Base-by-base conservation (phyloP, 2,113 vertebrate genomes). In the Gobiocypris rarus region DNA sequence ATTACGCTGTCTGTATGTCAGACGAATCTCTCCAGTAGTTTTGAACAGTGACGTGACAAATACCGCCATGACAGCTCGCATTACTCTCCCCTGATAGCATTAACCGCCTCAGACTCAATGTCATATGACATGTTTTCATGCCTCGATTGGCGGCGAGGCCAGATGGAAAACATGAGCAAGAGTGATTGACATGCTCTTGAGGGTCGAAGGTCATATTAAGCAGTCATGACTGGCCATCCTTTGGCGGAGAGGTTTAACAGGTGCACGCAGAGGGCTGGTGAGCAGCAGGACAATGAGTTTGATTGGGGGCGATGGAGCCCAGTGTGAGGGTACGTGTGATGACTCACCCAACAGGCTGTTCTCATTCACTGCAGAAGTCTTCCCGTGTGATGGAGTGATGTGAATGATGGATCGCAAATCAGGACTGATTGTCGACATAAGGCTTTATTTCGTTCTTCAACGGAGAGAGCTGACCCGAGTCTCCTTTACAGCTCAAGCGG, bases 361-460 rank as follows among this genome's bases (percentile, higher is more conserved):
- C 80, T 85, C 75, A 78, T 85, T 85, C 56, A 70, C 71, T 41
- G 74, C 63, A 75, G 13, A 79, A 59, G 75, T 67, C 75, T 65
- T 82, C 82, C 54, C 38, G 34, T 73, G 76, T 69, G 74, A 75
- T 34, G 56, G 52, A 76, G 85, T 82, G 83, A 77, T 45, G 77
- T 61, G 76, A 82, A 52, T 80, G 80, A 87, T 83, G 84, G 78
- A 85, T 85, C 84, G 73, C 81, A 85, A 87, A 84, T 87, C 74
- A 87, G 73, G 31, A 52, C 83, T 88, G 82, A 86, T 87, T 87
- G 88, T 87, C 78, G 22, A 75, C 79, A 28, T 76, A 48, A 84
- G 82, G 79, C 63, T 83, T 89, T 79, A 65, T 69, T 84, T 69
- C 34, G n/a, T 56, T 31, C 54, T 79, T 82, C 17, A 52, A 34